Base-by-base conservation (phyloP, 2,888 invertebrate species). In the Nephrotoma guestfalica region DNA sequence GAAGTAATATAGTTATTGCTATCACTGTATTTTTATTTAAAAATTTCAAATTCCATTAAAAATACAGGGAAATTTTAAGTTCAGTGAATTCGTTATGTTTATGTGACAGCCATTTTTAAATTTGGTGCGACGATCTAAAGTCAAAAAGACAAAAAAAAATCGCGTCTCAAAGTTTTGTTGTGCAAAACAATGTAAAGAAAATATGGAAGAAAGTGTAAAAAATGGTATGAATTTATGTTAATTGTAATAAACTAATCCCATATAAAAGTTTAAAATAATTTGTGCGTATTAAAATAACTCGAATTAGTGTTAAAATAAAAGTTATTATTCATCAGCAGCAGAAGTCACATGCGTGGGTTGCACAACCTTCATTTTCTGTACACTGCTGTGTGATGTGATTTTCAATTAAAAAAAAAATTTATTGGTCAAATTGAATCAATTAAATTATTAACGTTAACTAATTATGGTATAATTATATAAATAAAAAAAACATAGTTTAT, bases 161-260 rank as follows among this genome's bases (percentile, higher is more conserved):
- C 71, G 71, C 71, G 71, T 71, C 71, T 71, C 71, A 30, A 30
- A 71, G 71, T 71, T 71, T 71, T 71, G 71, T 71, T 71, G 71
- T 84, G 42, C 42, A 84, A 84, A 84, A 84, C 84, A 84, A 84
- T 84, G 84, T 84, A 84, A 84, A 84, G 71, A 71, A 41, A 84
- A 41, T 42, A 86, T 86, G 86, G 86, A 86, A 45, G 86, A 86
- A 86, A 86, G n/a, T 86, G 86, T 45, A 47, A 86, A 45, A 45
- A 86, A 47, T 86, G 86, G 86, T 86, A 86, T 45, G 40, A 43
- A 45, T 86, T 85, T 15, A 30, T 84, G n/a, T n/a, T 45, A 86
- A n/a, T 45, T 47, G 40, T 13, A 43, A 13, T 86, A 85, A 85
- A 85, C 15, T 41, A 41, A 41, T 85, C n/a, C 5, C 6, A n/a